phyloP scores from a whole-genome alignment of 2,113 vertebrate species.

The Ailurus styani region DNA sequence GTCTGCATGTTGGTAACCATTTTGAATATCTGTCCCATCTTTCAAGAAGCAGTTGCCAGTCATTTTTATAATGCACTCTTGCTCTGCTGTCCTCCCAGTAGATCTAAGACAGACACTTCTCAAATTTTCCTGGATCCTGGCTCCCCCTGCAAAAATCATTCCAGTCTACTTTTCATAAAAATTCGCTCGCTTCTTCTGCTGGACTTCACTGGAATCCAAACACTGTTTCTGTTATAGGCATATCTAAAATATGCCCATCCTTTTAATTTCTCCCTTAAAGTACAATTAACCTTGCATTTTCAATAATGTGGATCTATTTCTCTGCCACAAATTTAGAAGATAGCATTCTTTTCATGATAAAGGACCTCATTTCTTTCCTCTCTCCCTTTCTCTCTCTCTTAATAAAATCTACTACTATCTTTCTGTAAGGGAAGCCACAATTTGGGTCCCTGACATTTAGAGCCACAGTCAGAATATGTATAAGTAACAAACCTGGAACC shows the following conservation, averaged over 20 bases:
- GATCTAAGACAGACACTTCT: not conserved
- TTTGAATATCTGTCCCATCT: no score
- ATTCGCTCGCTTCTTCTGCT: not conserved
- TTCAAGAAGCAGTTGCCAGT: not conserved
- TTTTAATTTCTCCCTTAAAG: not conserved
- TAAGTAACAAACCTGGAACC: not conserved
- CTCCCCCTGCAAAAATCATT: not conserved
- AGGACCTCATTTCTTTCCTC: not conserved
- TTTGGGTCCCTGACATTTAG: not conserved
- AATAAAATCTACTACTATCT: not conserved
- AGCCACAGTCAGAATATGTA: not conserved
- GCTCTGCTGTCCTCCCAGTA: not conserved
- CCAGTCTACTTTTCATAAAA: not conserved
- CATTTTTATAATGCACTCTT: not conserved
- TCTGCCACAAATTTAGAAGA: not conserved
- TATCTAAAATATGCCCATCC: not conserved
- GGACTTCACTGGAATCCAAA: not conserved
- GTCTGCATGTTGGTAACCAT: not conserved
- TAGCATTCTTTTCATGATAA: not conserved
- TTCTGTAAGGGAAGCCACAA: not conserved
- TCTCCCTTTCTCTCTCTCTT: not conserved
- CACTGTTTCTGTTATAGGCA: not conserved
- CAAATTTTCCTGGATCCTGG: slow-evolving; percentile 21
- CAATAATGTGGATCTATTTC: not conserved
- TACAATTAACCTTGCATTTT: not conserved